These are phyloP conservation scores for Drosophila rufa DNA, from an alignment of 1,140 invertebrate genomes.

Conservation along the genomic window DNA sequence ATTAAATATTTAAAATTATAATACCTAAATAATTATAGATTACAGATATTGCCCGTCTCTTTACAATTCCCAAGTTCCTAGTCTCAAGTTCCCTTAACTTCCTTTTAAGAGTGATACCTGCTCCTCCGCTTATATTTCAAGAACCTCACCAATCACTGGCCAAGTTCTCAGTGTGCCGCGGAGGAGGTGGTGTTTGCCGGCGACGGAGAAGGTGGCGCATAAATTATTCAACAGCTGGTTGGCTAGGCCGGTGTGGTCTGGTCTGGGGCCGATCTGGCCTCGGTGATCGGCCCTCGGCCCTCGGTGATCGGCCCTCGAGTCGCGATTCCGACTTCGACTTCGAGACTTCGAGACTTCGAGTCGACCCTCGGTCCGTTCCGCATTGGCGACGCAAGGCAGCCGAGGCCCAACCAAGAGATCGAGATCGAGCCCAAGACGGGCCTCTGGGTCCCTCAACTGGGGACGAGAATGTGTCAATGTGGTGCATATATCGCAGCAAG, in stretches of 20 bases:
- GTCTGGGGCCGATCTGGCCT: constrained; percentile 37
- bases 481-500: background rate
- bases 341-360: constrained; percentile 13
- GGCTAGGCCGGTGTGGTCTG: constrained; percentile 38
- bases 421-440: constrained; percentile 19
- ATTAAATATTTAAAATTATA: too few relatives aligned
- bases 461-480: background rate
- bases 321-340: constrained; percentile 17
- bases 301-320: constrained; percentile 45
- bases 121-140: too few relatives aligned
- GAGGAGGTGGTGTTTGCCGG: constrained; percentile 66
- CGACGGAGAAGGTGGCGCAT: constrained; percentile 61
- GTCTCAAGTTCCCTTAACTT: too few relatives aligned
- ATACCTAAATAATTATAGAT: too few relatives aligned
- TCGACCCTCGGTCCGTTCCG: constrained; percentile 63
- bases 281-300: constrained; percentile 36
- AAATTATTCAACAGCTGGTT: constrained; percentile 76
- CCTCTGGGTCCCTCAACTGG: constrained; percentile 2
- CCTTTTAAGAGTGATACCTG: too few relatives aligned
- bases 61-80: too few relatives aligned
- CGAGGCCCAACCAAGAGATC: constrained; percentile 34
- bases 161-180: constrained; percentile 12
- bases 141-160: too few relatives aligned
- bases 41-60: too few relatives aligned
- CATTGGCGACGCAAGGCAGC: constrained; percentile 70